These are phyloP conservation scores for Neomonachus schauinslandi DNA, from an alignment of 2,113 vertebrate species.

Conservation along the genomic window DNA sequence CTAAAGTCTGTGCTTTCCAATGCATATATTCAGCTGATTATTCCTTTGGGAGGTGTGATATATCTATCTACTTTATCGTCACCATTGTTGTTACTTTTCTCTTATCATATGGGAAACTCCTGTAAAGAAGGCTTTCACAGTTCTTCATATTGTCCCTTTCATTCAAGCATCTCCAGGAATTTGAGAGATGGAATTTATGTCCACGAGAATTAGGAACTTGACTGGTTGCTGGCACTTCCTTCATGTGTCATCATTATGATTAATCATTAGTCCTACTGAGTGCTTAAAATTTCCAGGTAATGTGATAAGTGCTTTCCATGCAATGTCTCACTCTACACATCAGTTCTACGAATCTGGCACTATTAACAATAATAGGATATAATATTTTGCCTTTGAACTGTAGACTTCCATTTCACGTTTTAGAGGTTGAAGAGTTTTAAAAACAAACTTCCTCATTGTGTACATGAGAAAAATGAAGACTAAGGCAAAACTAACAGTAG, in stretches of 20 bases:
- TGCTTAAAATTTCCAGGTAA: background rate
- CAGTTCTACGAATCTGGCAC: background rate
- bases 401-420: background rate
- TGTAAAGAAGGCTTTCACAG: background rate
- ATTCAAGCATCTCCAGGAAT: background rate
- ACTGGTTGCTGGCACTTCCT: background rate
- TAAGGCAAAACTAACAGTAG: background rate
- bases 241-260: background rate
- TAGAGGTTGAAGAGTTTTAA: constrained; percentile 15
- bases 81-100: background rate
- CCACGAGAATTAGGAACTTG: background rate
- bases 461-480: background rate
- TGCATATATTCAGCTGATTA: background rate
- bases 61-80: background rate
- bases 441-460: background rate
- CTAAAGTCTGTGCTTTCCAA: background rate
- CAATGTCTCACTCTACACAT: background rate
- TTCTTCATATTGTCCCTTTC: background rate
- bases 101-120: background rate
- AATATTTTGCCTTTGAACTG: background rate
- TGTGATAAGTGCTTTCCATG: background rate
- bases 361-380: background rate
- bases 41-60: background rate
- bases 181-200: background rate
- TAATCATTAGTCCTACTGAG: background rate